Base-by-base conservation (phyloP, 2,888 invertebrate genomes). In the Dryadula phaetusa region DNA sequence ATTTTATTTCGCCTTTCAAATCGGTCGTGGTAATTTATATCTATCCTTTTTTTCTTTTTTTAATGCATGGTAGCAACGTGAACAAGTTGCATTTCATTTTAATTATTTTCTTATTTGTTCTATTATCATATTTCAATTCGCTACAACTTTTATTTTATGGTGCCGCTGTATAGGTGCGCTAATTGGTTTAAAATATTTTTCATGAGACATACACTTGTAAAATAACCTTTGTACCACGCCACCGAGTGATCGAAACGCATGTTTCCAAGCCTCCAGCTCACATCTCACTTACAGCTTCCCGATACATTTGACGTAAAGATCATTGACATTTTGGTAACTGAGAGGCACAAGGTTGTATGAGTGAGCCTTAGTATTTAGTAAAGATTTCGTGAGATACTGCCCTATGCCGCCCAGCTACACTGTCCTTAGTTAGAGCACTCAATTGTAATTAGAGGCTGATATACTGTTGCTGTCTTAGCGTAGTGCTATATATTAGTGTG, bases 161-260 rank as follows among this genome's bases (percentile, higher is more conserved):
- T 72, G 70, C 67, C 65, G 70, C 72, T 72, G 70, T 65, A 63
- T 69, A 76, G 76, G 75, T 73, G 73, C 70, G 72, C 72, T 64
- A 72, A 77, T 77, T 77, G 75, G 77, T 72, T 72, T 70, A 70
- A 75, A 78, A 44, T 84, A 83, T 82, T 87, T 83, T 77, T 82
- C 87, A 87, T 86, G 73, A 83, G 76, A 89, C 88, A 87, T 88
- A 89, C 89, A 91, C 90, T 86, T 88, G 88, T 90, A 88, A 81
- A 85, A 85, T 87, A 85, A 83, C 78, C 87, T 86, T 86, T 83
- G 86, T 86, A 90, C 92, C 93, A 93, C 92, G 92, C 92, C 92
- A 92, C 92, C 92, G 92, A 92, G 92, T 92, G 92, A 92, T 89
- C 84, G 90, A 91, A 86, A 83, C 91, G 92, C 91, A 92, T 92